Evolutionary conservation across 2,888 invertebrate species (phyloP).

Genomic region (Fabriciana adippe): DNA sequence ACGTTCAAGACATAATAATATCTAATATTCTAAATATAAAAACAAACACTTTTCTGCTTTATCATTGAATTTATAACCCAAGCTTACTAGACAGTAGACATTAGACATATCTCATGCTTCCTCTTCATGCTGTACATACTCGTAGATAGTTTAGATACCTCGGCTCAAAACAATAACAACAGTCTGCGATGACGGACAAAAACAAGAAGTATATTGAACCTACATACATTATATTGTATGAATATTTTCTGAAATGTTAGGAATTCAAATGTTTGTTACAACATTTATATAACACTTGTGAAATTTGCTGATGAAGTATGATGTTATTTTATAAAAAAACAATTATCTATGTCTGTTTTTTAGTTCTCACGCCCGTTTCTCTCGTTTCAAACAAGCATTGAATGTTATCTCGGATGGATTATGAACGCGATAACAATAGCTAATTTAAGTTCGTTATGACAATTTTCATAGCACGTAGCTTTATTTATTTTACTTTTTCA

Average conservation of each 20-base stretch:
- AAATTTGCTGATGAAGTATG: no score
- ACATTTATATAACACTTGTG: neutral
- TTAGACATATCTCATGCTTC: no score
- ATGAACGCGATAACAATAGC: conserved; percentile 26
- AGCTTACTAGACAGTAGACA: no score
- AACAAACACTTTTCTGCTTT: no score
- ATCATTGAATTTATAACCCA: no score
- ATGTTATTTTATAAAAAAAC: neutral
- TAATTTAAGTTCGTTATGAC: conserved; percentile 9
- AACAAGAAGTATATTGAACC: neutral
- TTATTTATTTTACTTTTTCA: neutral
- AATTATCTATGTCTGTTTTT: neutral
- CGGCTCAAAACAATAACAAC: neutral
- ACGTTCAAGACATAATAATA: no score
- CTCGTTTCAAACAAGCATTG: conserved; percentile 15
- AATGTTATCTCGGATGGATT: conserved; percentile 24
- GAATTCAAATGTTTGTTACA: neutral
- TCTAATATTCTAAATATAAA: no score
- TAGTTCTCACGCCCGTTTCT: conserved; percentile 23
- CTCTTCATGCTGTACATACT: no score
- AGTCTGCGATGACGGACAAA: neutral
- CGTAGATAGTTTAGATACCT: no score
- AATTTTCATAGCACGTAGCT: neutral
- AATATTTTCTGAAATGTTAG: neutral
- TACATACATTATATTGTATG: neutral